These are phyloP conservation scores for Dolichotis patagonum DNA, from an alignment of 2,113 vertebrate species.

Conservation along the genomic window DNA sequence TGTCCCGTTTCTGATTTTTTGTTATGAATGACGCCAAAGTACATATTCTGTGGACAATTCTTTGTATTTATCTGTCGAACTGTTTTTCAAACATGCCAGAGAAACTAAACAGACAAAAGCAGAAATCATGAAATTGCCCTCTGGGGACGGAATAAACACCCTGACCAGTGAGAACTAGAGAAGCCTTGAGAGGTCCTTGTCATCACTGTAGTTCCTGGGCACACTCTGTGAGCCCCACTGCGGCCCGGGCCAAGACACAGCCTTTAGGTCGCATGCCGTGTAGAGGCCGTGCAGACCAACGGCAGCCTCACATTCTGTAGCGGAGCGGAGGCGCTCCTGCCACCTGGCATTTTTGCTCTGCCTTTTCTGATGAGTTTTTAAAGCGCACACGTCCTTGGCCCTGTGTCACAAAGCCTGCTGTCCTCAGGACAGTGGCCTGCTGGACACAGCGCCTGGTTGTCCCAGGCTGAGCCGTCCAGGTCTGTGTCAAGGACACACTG, in stretches of 20 bases:
- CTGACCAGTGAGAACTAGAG: neutral
- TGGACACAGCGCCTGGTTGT: neutral
- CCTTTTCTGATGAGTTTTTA: neutral
- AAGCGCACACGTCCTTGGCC: neutral
- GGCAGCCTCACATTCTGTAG: neutral
- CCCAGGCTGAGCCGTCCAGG: neutral
- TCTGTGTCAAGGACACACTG: too few relatives aligned
- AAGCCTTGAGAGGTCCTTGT: neutral
- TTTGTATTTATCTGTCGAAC: neutral
- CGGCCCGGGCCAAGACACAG: too few relatives aligned
- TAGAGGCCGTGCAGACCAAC: neutral
- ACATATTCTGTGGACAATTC: neutral
- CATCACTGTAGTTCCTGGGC: neutral
- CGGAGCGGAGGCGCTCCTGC: neutral
- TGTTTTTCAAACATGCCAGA: slow-evolving; percentile 22
- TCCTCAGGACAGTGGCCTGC: neutral
- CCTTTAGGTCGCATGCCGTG: too few relatives aligned
- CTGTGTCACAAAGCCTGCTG: neutral
- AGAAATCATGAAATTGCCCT: slow-evolving; percentile 11
- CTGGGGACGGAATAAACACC: neutral
- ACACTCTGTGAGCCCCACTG: neutral
- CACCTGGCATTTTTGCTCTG: neutral
- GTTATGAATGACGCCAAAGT: neutral
- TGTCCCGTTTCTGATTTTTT: neutral
- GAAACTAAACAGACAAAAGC: slow-evolving; percentile 25